Evolutionary conservation across 2,888 invertebrate species (phyloP).

Genomic region (Phragmatobia fuliginosa): DNA sequence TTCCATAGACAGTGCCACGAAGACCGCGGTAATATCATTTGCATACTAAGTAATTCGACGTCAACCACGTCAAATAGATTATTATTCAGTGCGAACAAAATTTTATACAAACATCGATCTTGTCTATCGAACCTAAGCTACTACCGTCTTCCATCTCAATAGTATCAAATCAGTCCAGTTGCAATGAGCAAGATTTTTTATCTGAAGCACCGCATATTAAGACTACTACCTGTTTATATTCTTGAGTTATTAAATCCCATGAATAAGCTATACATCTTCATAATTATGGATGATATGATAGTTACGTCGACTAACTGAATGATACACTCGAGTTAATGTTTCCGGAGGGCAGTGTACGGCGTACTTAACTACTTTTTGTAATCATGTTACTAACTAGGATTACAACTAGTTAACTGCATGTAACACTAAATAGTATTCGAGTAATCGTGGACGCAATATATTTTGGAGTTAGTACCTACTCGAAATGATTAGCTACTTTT

Average conservation of each 20-base stretch:
- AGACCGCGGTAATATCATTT: background rate
- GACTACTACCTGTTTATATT: background rate
- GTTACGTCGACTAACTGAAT: background rate
- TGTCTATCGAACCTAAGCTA: background rate
- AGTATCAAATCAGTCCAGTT: background rate
- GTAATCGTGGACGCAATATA: no score
- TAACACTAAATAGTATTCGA: no score
- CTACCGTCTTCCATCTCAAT: background rate
- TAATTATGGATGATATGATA: background rate
- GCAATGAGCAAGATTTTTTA: background rate
- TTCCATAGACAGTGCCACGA: background rate
- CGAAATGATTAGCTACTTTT: no score
- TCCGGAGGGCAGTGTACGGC: no score
- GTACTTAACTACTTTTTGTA: no score
- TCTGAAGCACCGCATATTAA: no score
- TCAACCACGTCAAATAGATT: background rate
- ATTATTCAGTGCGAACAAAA: background rate
- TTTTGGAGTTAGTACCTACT: no score
- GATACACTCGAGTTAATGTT: background rate
- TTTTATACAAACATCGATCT: background rate
- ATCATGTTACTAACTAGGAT: no score
- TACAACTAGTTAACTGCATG: no score
- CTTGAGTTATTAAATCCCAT: background rate
- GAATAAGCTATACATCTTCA: background rate
- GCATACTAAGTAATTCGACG: background rate